These are phyloP conservation scores for Aptenodytes patagonicus DNA, from an alignment of 2,113 vertebrate species.

Conservation along the genomic window DNA sequence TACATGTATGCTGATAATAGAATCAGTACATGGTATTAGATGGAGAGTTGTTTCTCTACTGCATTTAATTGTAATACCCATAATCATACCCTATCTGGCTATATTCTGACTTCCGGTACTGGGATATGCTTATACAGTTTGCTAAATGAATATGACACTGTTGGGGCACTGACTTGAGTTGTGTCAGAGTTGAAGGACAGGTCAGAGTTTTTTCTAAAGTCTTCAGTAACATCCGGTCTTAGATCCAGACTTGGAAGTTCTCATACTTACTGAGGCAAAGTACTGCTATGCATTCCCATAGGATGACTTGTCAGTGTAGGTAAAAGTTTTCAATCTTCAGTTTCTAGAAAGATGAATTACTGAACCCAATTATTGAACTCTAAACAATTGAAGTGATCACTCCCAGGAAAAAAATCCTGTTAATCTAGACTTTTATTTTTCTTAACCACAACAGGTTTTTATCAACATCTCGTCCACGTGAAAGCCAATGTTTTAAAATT, in stretches of 20 bases:
- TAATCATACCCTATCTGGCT: background rate
- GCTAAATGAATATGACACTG: background rate
- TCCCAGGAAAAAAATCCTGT: background rate
- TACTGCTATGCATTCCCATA: background rate
- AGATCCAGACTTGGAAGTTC: background rate
- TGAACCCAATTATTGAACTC: background rate
- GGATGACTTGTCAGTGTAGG: background rate
- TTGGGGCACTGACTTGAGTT: background rate
- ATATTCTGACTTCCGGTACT: background rate
- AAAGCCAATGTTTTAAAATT: background rate
- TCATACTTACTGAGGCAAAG: background rate
- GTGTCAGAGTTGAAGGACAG: background rate
- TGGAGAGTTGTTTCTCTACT: background rate
- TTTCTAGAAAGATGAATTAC: background rate
- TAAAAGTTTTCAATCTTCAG: background rate
- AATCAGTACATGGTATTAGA: background rate
- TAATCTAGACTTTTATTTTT: background rate
- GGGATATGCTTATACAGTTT: background rate
- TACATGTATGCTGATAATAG: background rate
- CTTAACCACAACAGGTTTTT: background rate
- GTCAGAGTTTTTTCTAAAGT: background rate
- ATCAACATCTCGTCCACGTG: background rate
- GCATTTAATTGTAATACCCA: background rate
- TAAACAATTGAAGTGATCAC: background rate
- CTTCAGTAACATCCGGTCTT: background rate